Evolutionary conservation across 2,113 vertebrate genomes (phyloP), one percentile per base, ranked within the genome.

Genomic region (Mionectes macconnelli): DNA sequence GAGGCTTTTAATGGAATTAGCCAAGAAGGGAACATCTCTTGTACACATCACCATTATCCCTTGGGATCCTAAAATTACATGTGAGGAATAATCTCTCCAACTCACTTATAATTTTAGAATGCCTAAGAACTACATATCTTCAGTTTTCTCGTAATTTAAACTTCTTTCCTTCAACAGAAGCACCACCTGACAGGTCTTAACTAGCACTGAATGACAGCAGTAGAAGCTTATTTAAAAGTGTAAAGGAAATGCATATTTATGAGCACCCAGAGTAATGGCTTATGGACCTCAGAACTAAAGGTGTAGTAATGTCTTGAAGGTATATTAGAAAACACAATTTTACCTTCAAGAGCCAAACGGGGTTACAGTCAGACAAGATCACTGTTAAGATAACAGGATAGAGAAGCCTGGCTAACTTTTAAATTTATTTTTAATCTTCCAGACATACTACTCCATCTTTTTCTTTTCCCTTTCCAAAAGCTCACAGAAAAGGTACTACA

Each of bases 161-260:
- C n/a, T 96, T 89, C 72, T 81, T 91, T 77, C 62, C 87, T 94
- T 96, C 93, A 94, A 74, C 53, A 97, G 90, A 87, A 96, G 96
- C 89, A 96, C 75, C 64, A 95, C 93, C 76, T 96, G 96, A 97
- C 97, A 97, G 81, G 94, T 87, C 92, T 97, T 97, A 97, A 97
- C 87, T 93, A 87, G 75, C 95, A 97, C 80, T 95, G 95, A 97
- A 95, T 96, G 96, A 96, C 95, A 96, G 91, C 88, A 93, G 82
- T 88, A 97, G 84, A 76, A 95, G 96, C 80, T 97, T 97, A 94
- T 78, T 95, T 94, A 39, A 66, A 97, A 90, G 82, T 93, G 93
- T 79, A 94, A 94, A 90, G 81, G 84, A 85, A 95, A 96, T 97
- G 81, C 72, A 96, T 97, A 97, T 96, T 97, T 93, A 97, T 97